These are phyloP conservation scores for Adelosebastes latens DNA, from an alignment of 2,797 vertebrate species.

Conservation along the genomic window DNA sequence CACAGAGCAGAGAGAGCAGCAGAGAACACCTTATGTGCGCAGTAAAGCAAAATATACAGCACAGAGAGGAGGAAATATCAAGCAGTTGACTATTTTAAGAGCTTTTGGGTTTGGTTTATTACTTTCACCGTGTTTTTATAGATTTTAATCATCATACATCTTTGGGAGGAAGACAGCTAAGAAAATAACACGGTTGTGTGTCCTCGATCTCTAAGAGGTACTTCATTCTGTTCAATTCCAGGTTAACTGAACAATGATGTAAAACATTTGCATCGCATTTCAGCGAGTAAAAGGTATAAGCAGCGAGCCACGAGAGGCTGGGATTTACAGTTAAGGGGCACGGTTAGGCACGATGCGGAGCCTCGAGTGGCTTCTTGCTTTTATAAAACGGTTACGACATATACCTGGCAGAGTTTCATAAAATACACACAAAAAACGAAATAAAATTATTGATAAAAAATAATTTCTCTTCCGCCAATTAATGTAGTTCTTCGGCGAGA, in stretches of 20 bases:
- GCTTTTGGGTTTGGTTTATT: constrained; percentile 52
- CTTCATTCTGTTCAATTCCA: constrained; percentile 26
- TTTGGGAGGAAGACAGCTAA: constrained; percentile 23
- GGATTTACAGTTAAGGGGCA: neutral
- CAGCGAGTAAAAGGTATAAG: neutral
- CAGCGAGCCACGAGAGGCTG: neutral
- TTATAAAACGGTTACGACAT: neutral
- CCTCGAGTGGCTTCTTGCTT: neutral
- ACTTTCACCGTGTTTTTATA: constrained; percentile 42
- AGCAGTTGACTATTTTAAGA: constrained; percentile 31
- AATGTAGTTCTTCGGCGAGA: neutral
- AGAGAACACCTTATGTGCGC: constrained; percentile 33
- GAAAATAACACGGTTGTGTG: constrained; percentile 26
- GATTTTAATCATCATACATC: constrained; percentile 67
- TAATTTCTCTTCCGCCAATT: neutral
- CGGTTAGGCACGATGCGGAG: neutral
- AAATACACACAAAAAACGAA: neutral
- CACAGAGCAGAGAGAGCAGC: constrained; percentile 37
- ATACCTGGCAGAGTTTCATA: neutral
- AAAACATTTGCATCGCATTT: neutral
- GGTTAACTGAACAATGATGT: neutral
- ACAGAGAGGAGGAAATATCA: constrained; percentile 20
- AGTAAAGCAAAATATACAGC: constrained; percentile 55
- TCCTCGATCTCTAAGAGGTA: constrained; percentile 16
- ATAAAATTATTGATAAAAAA: neutral